Evolutionary conservation across 2,113 vertebrate species (phyloP).

Genomic region (Sorex fumeus): DNA sequence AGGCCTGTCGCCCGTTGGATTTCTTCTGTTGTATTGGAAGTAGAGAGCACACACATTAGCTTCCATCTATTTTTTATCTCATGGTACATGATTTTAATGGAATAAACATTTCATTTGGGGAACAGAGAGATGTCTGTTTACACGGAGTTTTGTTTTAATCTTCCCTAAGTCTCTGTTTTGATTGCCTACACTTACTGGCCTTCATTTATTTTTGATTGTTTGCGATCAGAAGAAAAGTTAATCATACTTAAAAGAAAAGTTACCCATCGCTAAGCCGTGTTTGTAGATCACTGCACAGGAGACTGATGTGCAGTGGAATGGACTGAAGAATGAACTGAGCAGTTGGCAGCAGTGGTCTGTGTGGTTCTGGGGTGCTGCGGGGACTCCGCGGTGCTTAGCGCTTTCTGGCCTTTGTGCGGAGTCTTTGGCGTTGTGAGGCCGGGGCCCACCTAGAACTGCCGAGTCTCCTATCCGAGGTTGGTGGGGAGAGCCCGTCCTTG

Average conservation of each 20-base stretch:
- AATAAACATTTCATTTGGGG: neutral
- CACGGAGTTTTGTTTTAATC: neutral
- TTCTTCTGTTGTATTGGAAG: conserved; percentile 10
- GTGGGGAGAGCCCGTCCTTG: no score
- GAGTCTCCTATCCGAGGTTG: no score
- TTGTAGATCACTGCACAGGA: neutral
- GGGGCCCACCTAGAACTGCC: no score
- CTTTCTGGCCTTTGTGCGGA: no score
- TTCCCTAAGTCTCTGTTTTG: neutral
- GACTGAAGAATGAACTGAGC: neutral
- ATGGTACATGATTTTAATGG: neutral
- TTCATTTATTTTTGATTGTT: neutral
- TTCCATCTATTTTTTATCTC: neutral
- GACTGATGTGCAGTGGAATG: neutral
- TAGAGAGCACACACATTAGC: neutral
- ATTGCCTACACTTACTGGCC: neutral
- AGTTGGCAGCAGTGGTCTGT: no score
- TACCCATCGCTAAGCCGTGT: neutral
- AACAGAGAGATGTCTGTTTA: neutral
- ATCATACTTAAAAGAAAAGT: neutral
- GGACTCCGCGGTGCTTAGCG: no score
- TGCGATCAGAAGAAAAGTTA: neutral
- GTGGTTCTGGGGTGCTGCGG: no score
- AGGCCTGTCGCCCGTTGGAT: neutral
- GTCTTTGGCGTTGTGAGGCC: no score